Percentiles rank a stretch among this genome's conserved stretches.
Evolutionary conservation across 2,888 invertebrate species (phyloP).

Genomic region (Notodonta dromedarius): DNA sequence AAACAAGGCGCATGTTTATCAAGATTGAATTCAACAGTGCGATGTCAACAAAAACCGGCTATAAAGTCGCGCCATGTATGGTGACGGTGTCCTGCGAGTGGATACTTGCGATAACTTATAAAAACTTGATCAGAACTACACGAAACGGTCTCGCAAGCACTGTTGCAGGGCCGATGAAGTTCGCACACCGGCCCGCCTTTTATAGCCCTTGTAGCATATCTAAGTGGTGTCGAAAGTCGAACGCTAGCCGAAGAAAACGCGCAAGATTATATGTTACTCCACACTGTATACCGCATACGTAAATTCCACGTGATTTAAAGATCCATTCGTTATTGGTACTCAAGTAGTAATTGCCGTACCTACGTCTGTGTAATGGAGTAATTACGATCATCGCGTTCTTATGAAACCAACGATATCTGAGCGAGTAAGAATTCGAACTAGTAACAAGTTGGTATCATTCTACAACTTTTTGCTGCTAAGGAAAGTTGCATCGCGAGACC

Average conservation of each 20-base stretch:
- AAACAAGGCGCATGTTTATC: constrained; percentile 66
- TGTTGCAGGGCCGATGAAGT: constrained; percentile 57
- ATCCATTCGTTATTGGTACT: constrained; percentile 40
- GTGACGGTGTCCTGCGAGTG: constrained; percentile 69
- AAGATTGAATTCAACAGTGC: constrained; percentile 71
- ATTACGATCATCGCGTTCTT: constrained; percentile 65
- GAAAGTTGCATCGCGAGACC: constrained; percentile 75
- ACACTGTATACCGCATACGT: constrained; percentile 41
- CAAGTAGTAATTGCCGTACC: constrained; percentile 50
- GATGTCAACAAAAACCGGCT: constrained; percentile 71
- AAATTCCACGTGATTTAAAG: constrained; percentile 54
- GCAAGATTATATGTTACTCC: constrained; percentile 44
- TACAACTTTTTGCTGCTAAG: constrained; percentile 71
- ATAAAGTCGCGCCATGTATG: constrained; percentile 59
- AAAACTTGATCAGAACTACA: constrained; percentile 74
- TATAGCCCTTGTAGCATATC: constrained; percentile 54
- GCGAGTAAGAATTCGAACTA: constrained; percentile 47
- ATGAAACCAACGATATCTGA: constrained; percentile 65
- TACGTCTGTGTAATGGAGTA: constrained; percentile 63
- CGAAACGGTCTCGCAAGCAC: constrained; percentile 71
- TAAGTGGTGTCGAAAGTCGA: constrained; percentile 66
- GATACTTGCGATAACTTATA: constrained; percentile 69
- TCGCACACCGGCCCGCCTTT: constrained; percentile 67
- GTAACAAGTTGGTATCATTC: constrained; percentile 51
- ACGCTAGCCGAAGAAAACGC: constrained; percentile 50